Conservation (phyloP, 2,888 invertebrate genomes). For the Lissonota sp. region DNA sequence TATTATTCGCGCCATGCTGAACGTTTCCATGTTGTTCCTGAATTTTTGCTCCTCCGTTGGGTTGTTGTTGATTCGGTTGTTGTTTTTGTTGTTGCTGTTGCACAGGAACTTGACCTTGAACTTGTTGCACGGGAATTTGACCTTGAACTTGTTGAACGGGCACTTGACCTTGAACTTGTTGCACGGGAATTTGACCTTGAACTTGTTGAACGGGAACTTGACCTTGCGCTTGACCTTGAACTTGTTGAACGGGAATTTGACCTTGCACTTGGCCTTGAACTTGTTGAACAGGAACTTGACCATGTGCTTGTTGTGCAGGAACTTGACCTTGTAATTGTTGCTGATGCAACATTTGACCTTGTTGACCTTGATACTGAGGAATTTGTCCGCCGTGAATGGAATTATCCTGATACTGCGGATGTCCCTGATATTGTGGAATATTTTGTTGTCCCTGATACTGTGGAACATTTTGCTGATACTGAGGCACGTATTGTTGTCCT, state of each 20-base stretch:
- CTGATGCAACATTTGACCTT: constrained; percentile 67
- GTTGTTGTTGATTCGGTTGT: no score
- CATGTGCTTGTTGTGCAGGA: constrained; percentile 69
- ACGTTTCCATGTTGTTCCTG: background rate
- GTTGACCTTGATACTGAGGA: constrained; percentile 67
- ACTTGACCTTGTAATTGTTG: constrained; percentile 70
- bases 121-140: constrained; percentile 69
- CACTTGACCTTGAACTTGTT: constrained; percentile 52
- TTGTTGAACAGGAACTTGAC: constrained; percentile 68
- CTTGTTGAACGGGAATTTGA: constrained; percentile 64
- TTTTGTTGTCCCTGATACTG: constrained; percentile 65
- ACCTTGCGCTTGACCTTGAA: constrained; percentile 49
- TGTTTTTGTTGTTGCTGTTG: constrained; percentile 65
- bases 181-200: constrained; percentile 59
- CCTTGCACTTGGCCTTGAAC: constrained; percentile 52
- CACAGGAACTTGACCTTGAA: constrained; percentile 68
- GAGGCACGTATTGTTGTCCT: constrained; percentile 70
- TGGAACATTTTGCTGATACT: constrained; percentile 63
- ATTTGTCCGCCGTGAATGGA: constrained; percentile 56
- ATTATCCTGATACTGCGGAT: constrained; percentile 68
- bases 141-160: constrained; percentile 63
- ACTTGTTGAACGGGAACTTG: constrained; percentile 52
- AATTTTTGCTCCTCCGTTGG: constrained; percentile 8
- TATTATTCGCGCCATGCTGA: background rate
- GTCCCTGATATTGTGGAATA: constrained; percentile 65